Base-by-base conservation (phyloP, 92 coral and sea anemone genomes). In the Blastomussa wellsi region DNA sequence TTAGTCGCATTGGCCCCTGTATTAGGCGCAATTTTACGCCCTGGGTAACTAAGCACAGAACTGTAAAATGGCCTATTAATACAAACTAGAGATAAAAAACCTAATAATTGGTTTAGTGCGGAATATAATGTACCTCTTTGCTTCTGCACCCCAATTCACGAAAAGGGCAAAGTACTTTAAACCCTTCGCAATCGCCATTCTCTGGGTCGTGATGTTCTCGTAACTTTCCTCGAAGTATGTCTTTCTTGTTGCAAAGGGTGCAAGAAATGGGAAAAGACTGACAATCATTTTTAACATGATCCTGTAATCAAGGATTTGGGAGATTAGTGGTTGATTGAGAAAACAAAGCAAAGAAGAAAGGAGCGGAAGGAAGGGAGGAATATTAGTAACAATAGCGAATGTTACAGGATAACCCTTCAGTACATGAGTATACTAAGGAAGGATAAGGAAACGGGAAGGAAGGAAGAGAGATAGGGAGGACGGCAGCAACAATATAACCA, bases 101-200 rank as follows among this genome's bases (percentile, higher is more conserved):
- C n/a, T n/a, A n/a, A n/a, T n/a, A n/a, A n/a, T n/a, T n/a, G n/a
- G n/a, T n/a, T n/a, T n/a, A n/a, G n/a, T n/a, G n/a, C n/a, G n/a
- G n/a, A n/a, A n/a, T n/a, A n/a, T n/a, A n/a, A n/a, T n/a, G n/a
- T 52, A 89, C 92, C 90, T 75, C 72, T 36, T 28, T 86, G 72
- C 72, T 60, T n/a, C 24, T 66, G 71, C 92, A 89, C 31, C 92
- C 92, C 7, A 89, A 7, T 16, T 35, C 9, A 24, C 41, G 68
- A 32, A 89, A 89, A n/a, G 89, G 89, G 60, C 92, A 89, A 7
- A 57, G 38, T 35, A 79, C 86, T 68, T 39, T 62, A 32, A 87
- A 74, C 9, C 78, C 89, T 39, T 85, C 83, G 24, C 92, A 89
- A 20, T 89, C 92, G 19, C 89, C 89, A 74, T 26, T 74, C 36